Evolutionary conservation across 2,113 vertebrate genomes (phyloP).

Genomic region (Aplodontia rufa): DNA sequence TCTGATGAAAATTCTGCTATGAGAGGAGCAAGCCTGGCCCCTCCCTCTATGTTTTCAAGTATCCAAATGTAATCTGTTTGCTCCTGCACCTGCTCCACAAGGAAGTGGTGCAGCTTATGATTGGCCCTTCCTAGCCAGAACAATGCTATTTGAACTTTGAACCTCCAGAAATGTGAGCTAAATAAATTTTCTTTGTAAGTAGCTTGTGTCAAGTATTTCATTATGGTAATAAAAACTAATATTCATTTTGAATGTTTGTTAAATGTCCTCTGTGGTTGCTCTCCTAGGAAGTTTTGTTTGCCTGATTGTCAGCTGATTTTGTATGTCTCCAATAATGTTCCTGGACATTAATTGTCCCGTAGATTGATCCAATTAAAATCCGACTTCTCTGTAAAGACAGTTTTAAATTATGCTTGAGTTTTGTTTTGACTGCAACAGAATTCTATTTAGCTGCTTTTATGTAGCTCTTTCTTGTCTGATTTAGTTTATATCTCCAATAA

Average conservation of each 20-base stretch:
- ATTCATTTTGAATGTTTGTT: neutral
- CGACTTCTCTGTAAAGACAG: neutral
- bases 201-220: neutral
- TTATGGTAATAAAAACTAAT: neutral
- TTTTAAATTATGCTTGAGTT: neutral
- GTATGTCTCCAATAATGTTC: neutral
- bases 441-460: neutral
- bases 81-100: neutral
- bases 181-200: neutral
- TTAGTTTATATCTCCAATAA: neutral
- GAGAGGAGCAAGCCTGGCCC: neutral
- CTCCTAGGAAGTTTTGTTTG: neutral
- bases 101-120: no score
- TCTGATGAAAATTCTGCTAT: neutral
- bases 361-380: neutral
- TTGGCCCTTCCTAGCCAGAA: no score
- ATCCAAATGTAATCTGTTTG: neutral
- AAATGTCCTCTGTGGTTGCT: neutral
- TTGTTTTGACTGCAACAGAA: neutral
- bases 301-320: neutral
- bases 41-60: neutral
- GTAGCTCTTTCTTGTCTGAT: neutral
- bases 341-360: neutral
- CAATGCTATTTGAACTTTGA: neutral
- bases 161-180: neutral